A percentile compares a stretch with the other conserved stretches of the same genome.
Evolutionary conservation across 1,140 invertebrate species (phyloP).

Genomic region (Caerostris extrusa): DNA sequence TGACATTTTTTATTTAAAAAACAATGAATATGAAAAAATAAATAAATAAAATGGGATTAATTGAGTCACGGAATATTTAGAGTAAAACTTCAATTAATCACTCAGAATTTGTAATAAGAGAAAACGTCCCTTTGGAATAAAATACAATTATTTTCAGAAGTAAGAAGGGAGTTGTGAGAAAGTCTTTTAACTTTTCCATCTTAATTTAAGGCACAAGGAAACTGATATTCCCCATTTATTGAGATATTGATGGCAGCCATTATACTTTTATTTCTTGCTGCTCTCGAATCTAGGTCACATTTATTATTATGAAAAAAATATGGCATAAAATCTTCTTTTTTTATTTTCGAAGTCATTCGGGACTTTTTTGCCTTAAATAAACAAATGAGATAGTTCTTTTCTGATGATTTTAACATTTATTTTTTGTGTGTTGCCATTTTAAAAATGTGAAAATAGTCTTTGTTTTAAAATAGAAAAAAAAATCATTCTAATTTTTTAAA

Average conservation of each 20-base stretch:
- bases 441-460: no score
- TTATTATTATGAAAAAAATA: neutral
- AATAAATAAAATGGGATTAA: neutral
- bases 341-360: no score
- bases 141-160: conserved; percentile 10
- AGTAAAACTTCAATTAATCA: conserved; percentile 11
- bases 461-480: no score
- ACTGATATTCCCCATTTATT: neutral
- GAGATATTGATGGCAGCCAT: neutral
- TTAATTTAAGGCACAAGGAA: neutral
- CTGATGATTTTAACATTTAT: no score
- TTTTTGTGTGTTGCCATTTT: no score
- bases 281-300: neutral
- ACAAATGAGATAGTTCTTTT: neutral
- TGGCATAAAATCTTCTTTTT: no score
- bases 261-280: neutral
- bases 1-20: neutral
- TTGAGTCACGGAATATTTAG: conserved; percentile 1
- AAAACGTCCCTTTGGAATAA: neutral
- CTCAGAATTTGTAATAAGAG: neutral
- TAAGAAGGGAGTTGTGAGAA: neutral
- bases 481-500: no score
- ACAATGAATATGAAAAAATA: neutral
- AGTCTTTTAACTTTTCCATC: neutral
- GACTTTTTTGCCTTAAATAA: neutral